A percentile compares a stretch with the other conserved stretches of the same genome.
These are phyloP conservation scores for Adelosebastes latens DNA, from an alignment of 2,797 vertebrate species.

Conservation along the genomic window DNA sequence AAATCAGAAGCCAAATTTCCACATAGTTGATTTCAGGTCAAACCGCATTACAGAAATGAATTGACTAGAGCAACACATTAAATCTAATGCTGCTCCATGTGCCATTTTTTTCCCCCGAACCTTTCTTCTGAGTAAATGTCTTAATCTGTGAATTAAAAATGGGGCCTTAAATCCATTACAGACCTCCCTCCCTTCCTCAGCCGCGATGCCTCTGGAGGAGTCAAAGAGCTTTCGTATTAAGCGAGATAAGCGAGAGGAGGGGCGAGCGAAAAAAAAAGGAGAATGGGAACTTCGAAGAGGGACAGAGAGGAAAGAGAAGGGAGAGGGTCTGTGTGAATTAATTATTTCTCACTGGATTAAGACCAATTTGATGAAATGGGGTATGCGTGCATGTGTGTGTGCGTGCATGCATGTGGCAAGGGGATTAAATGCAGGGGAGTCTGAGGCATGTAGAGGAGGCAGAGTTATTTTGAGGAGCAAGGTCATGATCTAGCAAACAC, in stretches of 20 bases:
- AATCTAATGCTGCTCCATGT: constrained; percentile 55
- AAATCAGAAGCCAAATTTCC: constrained; percentile 12
- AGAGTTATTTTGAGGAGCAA: constrained; percentile 35
- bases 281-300: constrained; percentile 19
- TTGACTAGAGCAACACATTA: constrained; percentile 56
- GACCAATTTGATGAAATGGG: constrained; percentile 46
- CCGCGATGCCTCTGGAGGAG: constrained; percentile 45
- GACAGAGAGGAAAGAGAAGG: constrained; percentile 1
- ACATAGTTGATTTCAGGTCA: constrained; percentile 40
- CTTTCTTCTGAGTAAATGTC: constrained; percentile 72
- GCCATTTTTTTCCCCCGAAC: constrained; percentile 28
- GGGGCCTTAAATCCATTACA: constrained; percentile 76
- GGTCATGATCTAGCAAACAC: constrained; percentile 12
- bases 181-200: constrained; percentile 39
- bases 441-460: background rate
- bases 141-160: constrained; percentile 81
- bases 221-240: constrained; percentile 71
- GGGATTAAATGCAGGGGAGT: constrained; percentile 35
- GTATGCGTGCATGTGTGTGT: background rate
- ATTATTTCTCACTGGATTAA: constrained; percentile 74
- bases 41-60: constrained; percentile 50
- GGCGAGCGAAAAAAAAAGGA: background rate
- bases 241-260: constrained; percentile 47
- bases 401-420: background rate
- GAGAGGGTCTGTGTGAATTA: constrained; percentile 53